These are phyloP conservation scores for Ceratina calcarata DNA, from an alignment of 1,140 invertebrate genomes.

Conservation along the genomic window DNA sequence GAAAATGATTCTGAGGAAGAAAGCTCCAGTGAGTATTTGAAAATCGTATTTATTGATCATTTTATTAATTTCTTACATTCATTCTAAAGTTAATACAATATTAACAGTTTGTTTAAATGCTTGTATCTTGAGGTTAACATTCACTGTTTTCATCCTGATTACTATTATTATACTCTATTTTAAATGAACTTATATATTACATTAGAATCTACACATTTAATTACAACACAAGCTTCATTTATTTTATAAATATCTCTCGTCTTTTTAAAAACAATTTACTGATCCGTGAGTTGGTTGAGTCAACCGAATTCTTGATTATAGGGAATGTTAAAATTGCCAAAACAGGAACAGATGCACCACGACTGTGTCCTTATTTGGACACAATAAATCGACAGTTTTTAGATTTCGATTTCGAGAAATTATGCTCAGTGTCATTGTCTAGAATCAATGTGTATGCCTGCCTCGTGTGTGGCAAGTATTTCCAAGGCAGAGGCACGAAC, in stretches of 20 bases:
- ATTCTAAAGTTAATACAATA: neutral
- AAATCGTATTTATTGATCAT: neutral
- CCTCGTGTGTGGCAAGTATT: slow-evolving; percentile 99
- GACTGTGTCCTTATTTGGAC: slow-evolving; percentile 95
- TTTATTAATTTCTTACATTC: neutral
- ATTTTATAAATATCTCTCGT: neutral
- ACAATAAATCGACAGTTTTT: slow-evolving; percentile 98
- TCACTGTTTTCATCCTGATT: neutral
- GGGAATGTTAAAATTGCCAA: slow-evolving; percentile 34
- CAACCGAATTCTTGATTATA: slow-evolving; percentile 34
- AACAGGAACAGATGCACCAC: slow-evolving; percentile 67
- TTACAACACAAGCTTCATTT: neutral
- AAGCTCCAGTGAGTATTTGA: slow-evolving; percentile 61
- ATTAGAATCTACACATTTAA: neutral
- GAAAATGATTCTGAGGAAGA: slow-evolving; percentile 66
- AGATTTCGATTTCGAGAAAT: slow-evolving; percentile 99
- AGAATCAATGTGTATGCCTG: slow-evolving; percentile 99
- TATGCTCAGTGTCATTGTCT: slow-evolving; percentile 98
- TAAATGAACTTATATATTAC: neutral
- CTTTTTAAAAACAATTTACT: neutral
- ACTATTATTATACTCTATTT: neutral
- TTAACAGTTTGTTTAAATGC: slow-evolving; percentile 28
- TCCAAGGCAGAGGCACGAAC: slow-evolving; percentile 97
- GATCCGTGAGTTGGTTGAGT: slow-evolving; percentile 3
- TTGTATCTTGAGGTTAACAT: slow-evolving; percentile 49